Conservation (phyloP, 2,888 invertebrate genomes). For the Oxyteleia sp. region DNA sequence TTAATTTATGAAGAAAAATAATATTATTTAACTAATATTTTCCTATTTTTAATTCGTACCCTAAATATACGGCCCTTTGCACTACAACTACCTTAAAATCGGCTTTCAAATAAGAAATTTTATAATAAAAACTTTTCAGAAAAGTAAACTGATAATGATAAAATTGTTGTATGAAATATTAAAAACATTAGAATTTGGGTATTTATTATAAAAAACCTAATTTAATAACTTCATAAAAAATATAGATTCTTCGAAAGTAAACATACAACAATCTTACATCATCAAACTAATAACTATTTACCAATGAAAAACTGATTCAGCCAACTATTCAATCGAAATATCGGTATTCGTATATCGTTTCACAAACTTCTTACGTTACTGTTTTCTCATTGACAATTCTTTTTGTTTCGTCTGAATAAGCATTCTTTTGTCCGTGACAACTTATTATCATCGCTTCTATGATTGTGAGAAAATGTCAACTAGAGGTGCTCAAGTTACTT, state of each 20-base stretch:
- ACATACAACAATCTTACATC: too few relatives aligned
- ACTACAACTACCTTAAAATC: too few relatives aligned
- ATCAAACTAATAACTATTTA: background rate
- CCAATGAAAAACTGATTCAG: constrained; percentile 9
- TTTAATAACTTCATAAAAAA: too few relatives aligned
- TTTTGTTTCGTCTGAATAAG: constrained; percentile 6
- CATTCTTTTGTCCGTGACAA: constrained; percentile 21
- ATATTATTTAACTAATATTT: too few relatives aligned
- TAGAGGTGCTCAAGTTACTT: constrained; percentile 87
- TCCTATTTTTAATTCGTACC: too few relatives aligned
- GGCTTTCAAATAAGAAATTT: too few relatives aligned
- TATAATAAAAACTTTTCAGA: too few relatives aligned
- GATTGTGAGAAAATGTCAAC: constrained; percentile 64
- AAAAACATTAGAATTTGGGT: too few relatives aligned
- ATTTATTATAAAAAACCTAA: too few relatives aligned
- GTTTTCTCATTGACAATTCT: constrained; percentile 13
- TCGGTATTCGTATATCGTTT: background rate
- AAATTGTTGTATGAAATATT: background rate
- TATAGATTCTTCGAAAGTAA: too few relatives aligned
- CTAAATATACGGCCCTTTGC: too few relatives aligned
- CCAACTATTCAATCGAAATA: background rate
- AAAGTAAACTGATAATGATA: background rate
- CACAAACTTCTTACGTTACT: background rate
- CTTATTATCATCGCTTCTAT: constrained; percentile 55
- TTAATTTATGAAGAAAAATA: too few relatives aligned